Evolutionary conservation across 2,797 vertebrate genomes (phyloP).

Genomic region (Pseudomugil gertrudae): DNA sequence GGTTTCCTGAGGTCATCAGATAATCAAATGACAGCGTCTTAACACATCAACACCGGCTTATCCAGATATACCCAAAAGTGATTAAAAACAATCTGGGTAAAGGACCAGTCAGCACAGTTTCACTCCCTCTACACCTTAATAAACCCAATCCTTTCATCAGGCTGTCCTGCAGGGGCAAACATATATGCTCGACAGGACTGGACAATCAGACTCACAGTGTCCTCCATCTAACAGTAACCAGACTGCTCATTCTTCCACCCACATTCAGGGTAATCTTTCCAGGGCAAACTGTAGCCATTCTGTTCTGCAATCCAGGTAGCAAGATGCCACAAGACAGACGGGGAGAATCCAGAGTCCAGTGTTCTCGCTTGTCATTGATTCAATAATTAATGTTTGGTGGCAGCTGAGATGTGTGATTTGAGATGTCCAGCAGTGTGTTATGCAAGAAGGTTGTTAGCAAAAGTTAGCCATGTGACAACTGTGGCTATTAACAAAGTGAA

Average conservation of each 20-base stretch:
- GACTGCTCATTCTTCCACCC: constrained; percentile 43
- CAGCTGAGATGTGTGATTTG: constrained; percentile 22
- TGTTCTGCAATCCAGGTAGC: constrained; percentile 27
- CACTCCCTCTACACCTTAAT: constrained; percentile 18
- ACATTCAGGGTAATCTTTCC: constrained; percentile 55
- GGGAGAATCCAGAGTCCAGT: neutral
- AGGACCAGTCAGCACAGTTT: neutral
- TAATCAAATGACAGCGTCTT: constrained; percentile 2
- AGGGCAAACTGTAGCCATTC: constrained; percentile 21
- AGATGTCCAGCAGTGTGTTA: constrained; percentile 13
- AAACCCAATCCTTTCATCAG: constrained; percentile 23
- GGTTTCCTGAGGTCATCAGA: constrained; percentile 40
- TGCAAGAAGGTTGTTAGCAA: constrained; percentile 17
- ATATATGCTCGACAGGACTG: constrained; percentile 51
- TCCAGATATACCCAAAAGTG: neutral
- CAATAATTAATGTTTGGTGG: constrained; percentile 61
- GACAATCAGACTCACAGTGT: constrained; percentile 23
- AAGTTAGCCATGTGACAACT: constrained; percentile 1
- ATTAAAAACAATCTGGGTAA: neutral
- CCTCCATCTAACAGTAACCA: constrained; percentile 54
- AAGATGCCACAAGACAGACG: constrained; percentile 46
- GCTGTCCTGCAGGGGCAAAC: constrained; percentile 33
- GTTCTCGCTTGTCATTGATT: constrained; percentile 50
- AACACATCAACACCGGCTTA: neutral
- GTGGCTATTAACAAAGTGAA: neutral